Evolutionary conservation across 2,797 vertebrate genomes (phyloP).

Genomic region (Loris lydekkerianus): DNA sequence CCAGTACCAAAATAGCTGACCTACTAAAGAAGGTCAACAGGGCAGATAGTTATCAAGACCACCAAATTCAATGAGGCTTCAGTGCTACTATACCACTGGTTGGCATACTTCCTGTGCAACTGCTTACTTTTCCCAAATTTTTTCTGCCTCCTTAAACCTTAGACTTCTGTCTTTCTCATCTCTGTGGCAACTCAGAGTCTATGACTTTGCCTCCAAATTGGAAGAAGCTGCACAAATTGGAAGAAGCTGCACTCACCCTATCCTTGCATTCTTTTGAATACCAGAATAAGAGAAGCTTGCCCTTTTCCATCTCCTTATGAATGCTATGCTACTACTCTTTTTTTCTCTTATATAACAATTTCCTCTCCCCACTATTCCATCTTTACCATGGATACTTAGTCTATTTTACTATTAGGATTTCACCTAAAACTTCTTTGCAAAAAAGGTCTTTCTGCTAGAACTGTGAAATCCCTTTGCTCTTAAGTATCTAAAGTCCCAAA

Average conservation of each 20-base stretch:
- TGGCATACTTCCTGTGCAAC: not conserved
- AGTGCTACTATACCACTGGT: fast-evolving
- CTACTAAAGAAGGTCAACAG: not conserved
- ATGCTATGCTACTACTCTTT: not conserved
- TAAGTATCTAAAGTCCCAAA: conserved; percentile 21
- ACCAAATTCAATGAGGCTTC: not conserved
- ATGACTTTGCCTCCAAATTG: conserved; percentile 12
- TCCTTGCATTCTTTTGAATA: not conserved
- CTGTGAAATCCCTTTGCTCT: not conserved
- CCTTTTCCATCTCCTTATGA: not conserved
- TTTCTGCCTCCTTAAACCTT: conserved; percentile 43
- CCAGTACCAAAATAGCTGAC: not conserved
- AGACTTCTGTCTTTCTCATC: not conserved
- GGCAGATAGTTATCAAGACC: not conserved
- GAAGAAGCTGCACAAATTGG: not conserved
- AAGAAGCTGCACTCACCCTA: not conserved
- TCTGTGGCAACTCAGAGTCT: not conserved
- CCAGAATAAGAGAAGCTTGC: not conserved
- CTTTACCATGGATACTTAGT: not conserved
- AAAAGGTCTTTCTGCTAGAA: conserved; percentile 28
- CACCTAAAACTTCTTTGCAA: not conserved
- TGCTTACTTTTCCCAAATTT: not conserved
- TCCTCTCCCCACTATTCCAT: not conserved
- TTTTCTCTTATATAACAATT: not conserved
- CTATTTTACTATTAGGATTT: not conserved